Conservation (phyloP, 2,797 vertebrate genomes). For the Dendrocincla tyrannina region DNA sequence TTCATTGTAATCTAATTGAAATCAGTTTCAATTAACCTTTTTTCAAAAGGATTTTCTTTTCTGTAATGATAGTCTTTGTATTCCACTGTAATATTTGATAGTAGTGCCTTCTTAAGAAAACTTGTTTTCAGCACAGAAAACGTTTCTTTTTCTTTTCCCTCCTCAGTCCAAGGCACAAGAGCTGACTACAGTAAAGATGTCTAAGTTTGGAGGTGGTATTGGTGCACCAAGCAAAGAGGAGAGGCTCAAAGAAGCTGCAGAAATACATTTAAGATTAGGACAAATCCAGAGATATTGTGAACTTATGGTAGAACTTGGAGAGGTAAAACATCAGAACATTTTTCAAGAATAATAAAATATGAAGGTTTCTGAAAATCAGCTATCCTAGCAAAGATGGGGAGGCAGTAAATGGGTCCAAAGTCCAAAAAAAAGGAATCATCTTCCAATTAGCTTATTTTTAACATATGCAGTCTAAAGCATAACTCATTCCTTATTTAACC, state of each 20-base stretch:
- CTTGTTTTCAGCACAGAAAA: not conserved
- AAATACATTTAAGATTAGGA: slow-evolving; percentile 92
- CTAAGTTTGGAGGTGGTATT: slow-evolving; percentile 94
- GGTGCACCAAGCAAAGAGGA: slow-evolving; percentile 94
- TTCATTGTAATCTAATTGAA: not conserved
- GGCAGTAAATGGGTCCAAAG: not conserved
- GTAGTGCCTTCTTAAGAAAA: not conserved
- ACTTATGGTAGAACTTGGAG: slow-evolving; percentile 96
- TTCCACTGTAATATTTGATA: not conserved
- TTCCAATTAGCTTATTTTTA: not conserved
- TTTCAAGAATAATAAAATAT: not conserved
- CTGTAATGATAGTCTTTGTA: not conserved
- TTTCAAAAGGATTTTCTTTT: not conserved
- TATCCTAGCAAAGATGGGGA: not conserved
- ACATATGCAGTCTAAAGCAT: not conserved
- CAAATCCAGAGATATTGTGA: slow-evolving; percentile 97
- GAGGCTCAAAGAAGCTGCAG: slow-evolving; percentile 91
- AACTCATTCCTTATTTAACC: not conserved
- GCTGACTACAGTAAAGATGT: slow-evolving; percentile 96
- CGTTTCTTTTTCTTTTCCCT: not conserved
- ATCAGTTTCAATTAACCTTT: not conserved
- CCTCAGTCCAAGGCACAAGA: slow-evolving; percentile 94
- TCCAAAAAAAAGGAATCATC: not conserved
- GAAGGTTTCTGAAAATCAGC: not conserved
- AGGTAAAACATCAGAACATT: slow-evolving; percentile 78